These are phyloP conservation scores for Macrotis lagotis DNA, from an alignment of 2,113 vertebrate species.

Conservation along the genomic window DNA sequence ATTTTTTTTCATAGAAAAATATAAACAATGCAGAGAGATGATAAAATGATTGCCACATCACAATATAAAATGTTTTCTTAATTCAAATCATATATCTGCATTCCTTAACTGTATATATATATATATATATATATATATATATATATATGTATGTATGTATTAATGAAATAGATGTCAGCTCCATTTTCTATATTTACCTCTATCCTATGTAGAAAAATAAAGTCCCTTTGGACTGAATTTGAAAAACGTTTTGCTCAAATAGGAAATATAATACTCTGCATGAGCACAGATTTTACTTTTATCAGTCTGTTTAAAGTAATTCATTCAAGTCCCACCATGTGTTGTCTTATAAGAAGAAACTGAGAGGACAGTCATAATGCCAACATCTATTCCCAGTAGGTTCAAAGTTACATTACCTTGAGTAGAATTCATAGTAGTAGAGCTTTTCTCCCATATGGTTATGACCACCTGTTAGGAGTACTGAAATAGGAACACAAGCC, in stretches of 20 bases:
- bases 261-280: neutral
- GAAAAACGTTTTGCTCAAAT: neutral
- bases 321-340: constrained; percentile 7
- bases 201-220: neutral
- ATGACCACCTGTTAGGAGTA: constrained; percentile 56
- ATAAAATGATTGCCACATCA: neutral
- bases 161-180: neutral
- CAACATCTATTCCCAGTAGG: constrained; percentile 3
- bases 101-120: neutral
- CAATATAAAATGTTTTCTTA: neutral
- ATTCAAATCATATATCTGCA: neutral
- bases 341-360: neutral
- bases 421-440: neutral
- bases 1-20: too few species aligned
- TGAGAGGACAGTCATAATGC: constrained; percentile 8
- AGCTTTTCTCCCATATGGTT: constrained; percentile 64
- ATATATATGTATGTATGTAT: too few species aligned
- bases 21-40: neutral
- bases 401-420: constrained; percentile 5
- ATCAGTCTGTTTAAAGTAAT: neutral
- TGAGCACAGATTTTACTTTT: constrained; percentile 4
- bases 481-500: constrained; percentile 19
- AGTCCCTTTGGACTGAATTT: neutral
- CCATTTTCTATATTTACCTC: too few species aligned
- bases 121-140: too few species aligned